phyloP scores from a whole-genome alignment of 2,888 invertebrate species.

The Scaptomyza flava region DNA sequence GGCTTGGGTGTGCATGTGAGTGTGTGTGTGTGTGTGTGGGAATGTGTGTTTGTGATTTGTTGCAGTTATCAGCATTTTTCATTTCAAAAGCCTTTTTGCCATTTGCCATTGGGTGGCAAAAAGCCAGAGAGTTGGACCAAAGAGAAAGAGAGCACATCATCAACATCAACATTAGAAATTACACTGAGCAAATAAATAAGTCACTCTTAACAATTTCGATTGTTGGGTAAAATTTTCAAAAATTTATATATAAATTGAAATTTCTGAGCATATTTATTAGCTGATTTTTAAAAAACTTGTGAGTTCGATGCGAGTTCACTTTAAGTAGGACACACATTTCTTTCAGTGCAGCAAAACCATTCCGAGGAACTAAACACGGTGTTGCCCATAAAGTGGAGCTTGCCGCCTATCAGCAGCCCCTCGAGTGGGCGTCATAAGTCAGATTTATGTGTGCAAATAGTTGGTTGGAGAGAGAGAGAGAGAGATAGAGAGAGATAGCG shows the following conservation, averaged over 20 bases:
- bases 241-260: too few species aligned
- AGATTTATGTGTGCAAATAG: slow-evolving; percentile 76
- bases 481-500: neutral
- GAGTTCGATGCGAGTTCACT: too few species aligned
- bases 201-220: neutral
- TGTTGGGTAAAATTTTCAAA: neutral
- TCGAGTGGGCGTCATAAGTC: slow-evolving; percentile 69
- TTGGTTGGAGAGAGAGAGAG: slow-evolving; percentile 8
- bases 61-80: slow-evolving; percentile 76
- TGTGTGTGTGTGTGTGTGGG: slow-evolving; percentile 35
- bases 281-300: too few species aligned
- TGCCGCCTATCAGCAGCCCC: slow-evolving; percentile 33
- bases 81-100: slow-evolving; percentile 61
- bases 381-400: slow-evolving; percentile 3
- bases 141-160: slow-evolving; percentile 42
- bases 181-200: neutral
- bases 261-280: too few species aligned
- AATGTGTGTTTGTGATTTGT: slow-evolving; percentile 64
- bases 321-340: neutral
- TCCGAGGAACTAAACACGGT: slow-evolving; percentile 17
- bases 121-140: neutral
- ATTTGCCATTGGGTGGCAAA: slow-evolving; percentile 24
- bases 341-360: neutral
- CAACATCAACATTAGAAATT: slow-evolving; percentile 32
- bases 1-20: slow-evolving; percentile 20